A percentile compares a stretch with the other conserved stretches of the same genome.
phyloP scores from a whole-genome alignment of 2,113 vertebrate genomes.

The Crypturellus undulatus region DNA sequence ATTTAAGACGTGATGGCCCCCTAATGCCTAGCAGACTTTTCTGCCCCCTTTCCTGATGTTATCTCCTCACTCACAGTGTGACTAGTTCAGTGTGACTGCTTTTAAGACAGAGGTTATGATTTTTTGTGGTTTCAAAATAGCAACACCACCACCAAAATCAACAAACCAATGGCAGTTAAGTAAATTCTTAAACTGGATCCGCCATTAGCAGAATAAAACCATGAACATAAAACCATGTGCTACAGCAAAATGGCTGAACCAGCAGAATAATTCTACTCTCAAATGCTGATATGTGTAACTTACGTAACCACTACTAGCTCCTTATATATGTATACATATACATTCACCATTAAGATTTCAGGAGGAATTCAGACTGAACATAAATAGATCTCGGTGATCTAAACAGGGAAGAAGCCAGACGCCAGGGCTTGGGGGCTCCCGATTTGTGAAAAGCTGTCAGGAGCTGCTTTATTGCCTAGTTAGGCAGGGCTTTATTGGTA shows the following conservation, averaged over 20 bases:
- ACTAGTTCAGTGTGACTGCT: background rate
- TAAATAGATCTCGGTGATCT: background rate
- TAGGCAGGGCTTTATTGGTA: background rate
- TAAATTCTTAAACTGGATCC: background rate
- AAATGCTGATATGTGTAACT: background rate
- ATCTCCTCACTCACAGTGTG: background rate
- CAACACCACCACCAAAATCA: background rate
- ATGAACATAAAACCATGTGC: background rate
- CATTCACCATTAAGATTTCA: background rate
- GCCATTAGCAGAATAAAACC: background rate
- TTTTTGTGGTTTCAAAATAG: background rate
- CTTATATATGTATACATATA: too few species aligned
- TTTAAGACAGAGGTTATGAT: background rate
- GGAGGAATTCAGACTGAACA: background rate
- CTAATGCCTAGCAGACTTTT: background rate
- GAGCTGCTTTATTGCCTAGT: background rate
- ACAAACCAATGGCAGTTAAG: background rate
- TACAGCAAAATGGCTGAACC: background rate
- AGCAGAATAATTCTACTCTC: background rate
- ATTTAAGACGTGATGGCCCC: background rate
- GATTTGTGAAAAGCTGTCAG: background rate
- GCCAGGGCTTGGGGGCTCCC: background rate
- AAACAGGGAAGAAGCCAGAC: background rate
- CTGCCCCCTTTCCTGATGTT: background rate
- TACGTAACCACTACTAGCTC: background rate